Evolutionary conservation across 2,888 invertebrate species (phyloP), one percentile per base, ranked within the genome.

Genomic region (Tipula confusa): DNA sequence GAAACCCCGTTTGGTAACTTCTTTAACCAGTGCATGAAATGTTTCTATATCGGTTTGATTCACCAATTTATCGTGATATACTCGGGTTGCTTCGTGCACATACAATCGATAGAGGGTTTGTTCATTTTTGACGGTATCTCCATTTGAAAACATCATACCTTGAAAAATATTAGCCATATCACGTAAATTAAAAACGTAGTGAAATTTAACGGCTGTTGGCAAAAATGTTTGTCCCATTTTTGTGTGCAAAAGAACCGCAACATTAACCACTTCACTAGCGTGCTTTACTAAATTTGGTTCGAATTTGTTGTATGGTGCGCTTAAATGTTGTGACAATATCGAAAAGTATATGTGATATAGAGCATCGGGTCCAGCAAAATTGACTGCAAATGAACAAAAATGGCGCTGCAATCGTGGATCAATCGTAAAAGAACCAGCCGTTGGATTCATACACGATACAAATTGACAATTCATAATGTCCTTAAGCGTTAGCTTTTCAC

Each of bases 371-470:
- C 94, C 93, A 2, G 98, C 98, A 87, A 96, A 97, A 90, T 93
- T 94, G 82, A 96, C 93, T 79, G 96, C 95, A 88, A 96, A 96
- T 0, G 95, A 95, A 86, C 95, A 94, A 88, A 96, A 97, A 87
- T 96, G 96, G 84, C 96, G 90, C 88, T 98, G 97, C 13, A 98
- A 91, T 43, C 98, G 92, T 0, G 97, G 93, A 90, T 98, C 95
- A 84, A 98, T 97, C 18, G 96, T 97, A 88, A 98, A 98, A 84
- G 96, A 97, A 24, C 98, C 98, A 15, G 98, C 96, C 0, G 97
- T 97, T 0, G 98, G 98, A 90, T 98, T 98, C 98, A 98, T 98
- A 88, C 96, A 96, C 0, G 97, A 95, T 18, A 98, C 94, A 88
- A 97, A 98, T 91, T 98, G 98, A 79, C 97, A 96, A 88, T 97